Percentiles rank a stretch among this genome's conserved stretches.
These are phyloP conservation scores for Heteropelma amictum DNA, from an alignment of 2,888 invertebrate genomes.

Conservation along the genomic window DNA sequence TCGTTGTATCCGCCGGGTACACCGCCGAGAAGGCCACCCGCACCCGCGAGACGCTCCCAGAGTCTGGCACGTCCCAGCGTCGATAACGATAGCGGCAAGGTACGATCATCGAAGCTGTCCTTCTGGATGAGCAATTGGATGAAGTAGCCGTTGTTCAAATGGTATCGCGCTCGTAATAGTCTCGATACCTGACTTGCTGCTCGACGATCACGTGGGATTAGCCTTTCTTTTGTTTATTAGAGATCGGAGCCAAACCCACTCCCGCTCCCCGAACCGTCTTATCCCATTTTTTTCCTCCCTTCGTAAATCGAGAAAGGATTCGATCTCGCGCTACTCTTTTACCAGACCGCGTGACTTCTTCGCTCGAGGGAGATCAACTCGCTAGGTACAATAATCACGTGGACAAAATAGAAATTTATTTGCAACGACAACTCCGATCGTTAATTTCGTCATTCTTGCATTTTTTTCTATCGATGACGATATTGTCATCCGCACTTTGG, in stretches of 20 bases:
- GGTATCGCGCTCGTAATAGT: constrained; percentile 32
- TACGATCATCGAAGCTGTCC: constrained; percentile 84
- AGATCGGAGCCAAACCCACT: background rate
- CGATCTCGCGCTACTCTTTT: too few relatives aligned
- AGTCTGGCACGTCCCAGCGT: constrained; percentile 74
- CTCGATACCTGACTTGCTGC: constrained; percentile 18
- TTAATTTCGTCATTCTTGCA: too few relatives aligned
- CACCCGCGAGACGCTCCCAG: constrained; percentile 76
- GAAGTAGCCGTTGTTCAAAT: constrained; percentile 75
- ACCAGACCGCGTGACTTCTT: too few relatives aligned
- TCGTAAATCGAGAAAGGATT: too few relatives aligned
- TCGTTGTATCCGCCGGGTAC: constrained; percentile 67
- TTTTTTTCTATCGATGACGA: too few relatives aligned
- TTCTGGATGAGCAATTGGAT: constrained; percentile 84
- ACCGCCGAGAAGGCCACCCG: constrained; percentile 74
- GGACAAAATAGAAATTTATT: too few relatives aligned
- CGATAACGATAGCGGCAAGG: constrained; percentile 81
- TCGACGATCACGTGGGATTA: constrained; percentile 27
- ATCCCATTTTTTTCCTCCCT: background rate
- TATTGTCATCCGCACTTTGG: too few relatives aligned
- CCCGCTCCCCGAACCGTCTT: background rate
- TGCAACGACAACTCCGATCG: too few relatives aligned
- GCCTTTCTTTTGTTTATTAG: background rate
- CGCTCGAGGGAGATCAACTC: too few relatives aligned
- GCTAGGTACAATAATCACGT: too few relatives aligned